phyloP scores from a whole-genome alignment of 2,888 invertebrate genomes.

The Serrognathus titanus region DNA sequence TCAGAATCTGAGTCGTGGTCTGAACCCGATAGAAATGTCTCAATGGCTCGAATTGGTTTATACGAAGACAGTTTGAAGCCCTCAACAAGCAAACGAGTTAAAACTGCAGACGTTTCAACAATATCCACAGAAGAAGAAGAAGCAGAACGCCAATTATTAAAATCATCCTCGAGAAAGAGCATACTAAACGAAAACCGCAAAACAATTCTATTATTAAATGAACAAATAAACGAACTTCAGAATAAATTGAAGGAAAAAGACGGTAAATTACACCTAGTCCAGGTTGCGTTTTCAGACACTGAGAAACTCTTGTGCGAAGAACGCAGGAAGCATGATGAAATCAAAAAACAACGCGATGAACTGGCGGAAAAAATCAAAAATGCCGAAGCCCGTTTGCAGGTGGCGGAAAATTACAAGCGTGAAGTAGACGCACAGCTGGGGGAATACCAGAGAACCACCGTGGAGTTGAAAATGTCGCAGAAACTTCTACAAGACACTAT shows the following conservation, averaged over 20 bases:
- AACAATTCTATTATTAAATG: constrained; percentile 40
- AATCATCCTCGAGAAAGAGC: constrained; percentile 25
- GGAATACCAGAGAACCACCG: constrained; percentile 18
- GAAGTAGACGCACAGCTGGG: constrained; percentile 25
- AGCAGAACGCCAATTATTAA: constrained; percentile 1
- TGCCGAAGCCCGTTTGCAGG: constrained; percentile 30
- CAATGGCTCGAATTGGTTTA: constrained; percentile 73
- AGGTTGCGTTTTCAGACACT: constrained; percentile 5
- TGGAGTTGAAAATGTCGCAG: constrained; percentile 31
- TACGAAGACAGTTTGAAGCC: constrained; percentile 46
- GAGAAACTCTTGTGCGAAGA: constrained; percentile 1
- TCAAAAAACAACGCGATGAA: constrained; percentile 23
- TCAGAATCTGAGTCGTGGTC: constrained; percentile 85
- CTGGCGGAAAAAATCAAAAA: constrained; percentile 14
- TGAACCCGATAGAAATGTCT: constrained; percentile 80
- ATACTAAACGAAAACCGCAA: constrained; percentile 32
- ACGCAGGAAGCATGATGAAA: constrained; percentile 17
- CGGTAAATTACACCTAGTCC: constrained; percentile 38
- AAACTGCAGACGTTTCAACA: constrained; percentile 21
- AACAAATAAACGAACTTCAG: constrained; percentile 49
- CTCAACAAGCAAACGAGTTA: background rate
- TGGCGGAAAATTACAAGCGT: constrained; percentile 38
- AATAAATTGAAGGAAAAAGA: constrained; percentile 47
- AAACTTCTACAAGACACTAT: constrained; percentile 25
- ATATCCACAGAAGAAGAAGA: constrained; percentile 42